phyloP scores from a whole-genome alignment of 2,888 invertebrate genomes.

The Maniola hyperantus region DNA sequence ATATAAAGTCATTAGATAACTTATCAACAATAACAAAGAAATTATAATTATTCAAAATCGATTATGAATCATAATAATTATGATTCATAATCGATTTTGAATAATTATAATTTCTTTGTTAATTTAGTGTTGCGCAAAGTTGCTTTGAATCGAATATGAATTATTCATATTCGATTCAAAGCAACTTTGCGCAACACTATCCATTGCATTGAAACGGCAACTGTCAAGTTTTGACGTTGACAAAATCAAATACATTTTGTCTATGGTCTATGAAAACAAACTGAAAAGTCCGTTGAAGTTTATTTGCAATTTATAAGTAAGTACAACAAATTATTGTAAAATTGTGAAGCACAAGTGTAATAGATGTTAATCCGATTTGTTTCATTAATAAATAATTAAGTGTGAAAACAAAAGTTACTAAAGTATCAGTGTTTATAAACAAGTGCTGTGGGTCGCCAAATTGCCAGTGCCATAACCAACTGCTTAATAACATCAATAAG shows the following conservation, averaged over 20 bases:
- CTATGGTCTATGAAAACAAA: not conserved
- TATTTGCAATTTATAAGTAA: too few relatives aligned
- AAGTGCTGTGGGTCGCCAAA: too few relatives aligned
- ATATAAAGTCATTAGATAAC: too few relatives aligned
- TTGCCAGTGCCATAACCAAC: too few relatives aligned
- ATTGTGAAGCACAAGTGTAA: too few relatives aligned
- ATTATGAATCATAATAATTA: not conserved
- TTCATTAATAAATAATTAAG: too few relatives aligned
- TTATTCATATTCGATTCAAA: not conserved
- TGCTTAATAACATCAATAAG: too few relatives aligned
- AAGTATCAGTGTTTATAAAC: too few relatives aligned
- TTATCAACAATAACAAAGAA: not conserved
- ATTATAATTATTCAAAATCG: not conserved
- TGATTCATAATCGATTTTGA: not conserved
- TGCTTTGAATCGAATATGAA: not conserved
- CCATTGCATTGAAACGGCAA: not conserved
- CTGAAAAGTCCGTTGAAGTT: too few relatives aligned
- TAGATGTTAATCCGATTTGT: too few relatives aligned
- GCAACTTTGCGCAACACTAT: not conserved
- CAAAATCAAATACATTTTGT: not conserved
- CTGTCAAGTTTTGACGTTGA: constrained; percentile 1
- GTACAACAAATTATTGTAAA: too few relatives aligned
- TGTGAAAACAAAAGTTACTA: too few relatives aligned
- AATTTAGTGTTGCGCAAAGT: not conserved
- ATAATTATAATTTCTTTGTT: not conserved